Evolutionary conservation across 2,888 invertebrate species (phyloP), one percentile per base, ranked within the genome.

Genomic region (Orchesella flavescens): DNA sequence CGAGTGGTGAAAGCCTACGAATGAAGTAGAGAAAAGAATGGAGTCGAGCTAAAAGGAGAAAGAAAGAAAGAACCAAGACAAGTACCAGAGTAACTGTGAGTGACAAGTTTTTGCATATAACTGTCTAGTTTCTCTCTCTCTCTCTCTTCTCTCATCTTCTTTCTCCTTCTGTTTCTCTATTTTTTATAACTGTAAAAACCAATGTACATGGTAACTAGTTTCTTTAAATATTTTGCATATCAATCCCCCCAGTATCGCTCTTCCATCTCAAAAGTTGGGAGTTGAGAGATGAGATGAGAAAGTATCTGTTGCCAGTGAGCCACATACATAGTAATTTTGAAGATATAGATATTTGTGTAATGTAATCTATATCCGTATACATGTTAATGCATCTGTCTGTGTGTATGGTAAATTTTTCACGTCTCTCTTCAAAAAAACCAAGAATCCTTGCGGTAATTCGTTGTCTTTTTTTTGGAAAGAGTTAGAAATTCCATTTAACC

Each of bases 371-470:
- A 34, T 49, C 5, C n/a, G n/a, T 49, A 49, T 49, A n/a, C 49
- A 49, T 12, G n/a, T 49, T 49, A 49, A 49, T 49, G 49, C 34
- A 7, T 34, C 7, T 49, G n/a, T 49, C 49, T 49, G 49, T 49
- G 46, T 49, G 69, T 21, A 49, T 34, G 34, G 69, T 49, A 69
- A 69, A 69, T 49, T 49, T 69, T 69, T 69, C 34, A 34, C 34
- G 34, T 34, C 34, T 34, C 34, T 34, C 34, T 34, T 34, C 34
- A 34, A 34, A 34, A 34, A 34, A 34, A 34, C 34, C 34, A 34
- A 34, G 34, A 34, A 34, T 34, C 34, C 34, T 34, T 34, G 21
- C n/a, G 49, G 49, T 49, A 49, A 49, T 49, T 15, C 69, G 23
- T 53, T 46, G 44, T 34, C 23, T 23, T 59, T 53, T 69, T 49